phyloP scores from a whole-genome alignment of 2,797 vertebrate species.

The Xenopus petersii region DNA sequence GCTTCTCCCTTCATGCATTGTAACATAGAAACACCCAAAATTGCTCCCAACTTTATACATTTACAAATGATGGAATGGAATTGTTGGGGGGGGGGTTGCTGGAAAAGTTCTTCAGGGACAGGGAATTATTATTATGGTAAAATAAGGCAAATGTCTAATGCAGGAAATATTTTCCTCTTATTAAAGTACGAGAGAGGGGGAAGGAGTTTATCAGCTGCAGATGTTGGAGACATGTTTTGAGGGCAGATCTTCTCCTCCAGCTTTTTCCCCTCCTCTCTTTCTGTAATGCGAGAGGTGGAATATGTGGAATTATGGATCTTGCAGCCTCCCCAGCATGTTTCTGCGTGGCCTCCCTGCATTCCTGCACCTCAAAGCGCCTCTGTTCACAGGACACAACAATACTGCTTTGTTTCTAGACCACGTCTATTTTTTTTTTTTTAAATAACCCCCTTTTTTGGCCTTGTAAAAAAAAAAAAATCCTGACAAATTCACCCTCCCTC shows the following conservation, averaged over 20 bases:
- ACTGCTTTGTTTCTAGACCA: constrained; percentile 27
- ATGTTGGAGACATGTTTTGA: constrained; percentile 33
- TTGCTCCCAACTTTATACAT: too few species aligned
- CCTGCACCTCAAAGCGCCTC: constrained; percentile 41
- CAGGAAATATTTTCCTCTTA: constrained; percentile 30
- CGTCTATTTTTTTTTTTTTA: not conserved
- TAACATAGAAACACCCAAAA: too few species aligned
- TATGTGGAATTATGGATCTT: constrained; percentile 43
- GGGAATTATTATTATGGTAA: constrained; percentile 1
- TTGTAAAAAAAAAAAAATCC: not conserved
- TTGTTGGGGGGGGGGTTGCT: not conserved
- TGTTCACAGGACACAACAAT: constrained; percentile 42
- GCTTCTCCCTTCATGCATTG: too few species aligned
- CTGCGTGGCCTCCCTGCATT: constrained; percentile 41
- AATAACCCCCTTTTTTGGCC: not conserved
- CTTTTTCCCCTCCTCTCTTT: constrained; percentile 7
- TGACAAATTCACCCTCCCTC: not conserved
- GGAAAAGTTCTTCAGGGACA: not conserved
- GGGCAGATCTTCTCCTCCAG: not conserved
- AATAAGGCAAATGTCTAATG: constrained; percentile 20
- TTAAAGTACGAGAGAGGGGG: constrained; percentile 11
- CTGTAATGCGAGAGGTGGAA: constrained; percentile 25
- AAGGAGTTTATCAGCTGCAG: constrained; percentile 42
- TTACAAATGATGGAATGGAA: not conserved
- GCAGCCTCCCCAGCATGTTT: constrained; percentile 36